Evolutionary conservation across 1,140 invertebrate genomes (phyloP).

Genomic region (Homarus americanus): DNA sequence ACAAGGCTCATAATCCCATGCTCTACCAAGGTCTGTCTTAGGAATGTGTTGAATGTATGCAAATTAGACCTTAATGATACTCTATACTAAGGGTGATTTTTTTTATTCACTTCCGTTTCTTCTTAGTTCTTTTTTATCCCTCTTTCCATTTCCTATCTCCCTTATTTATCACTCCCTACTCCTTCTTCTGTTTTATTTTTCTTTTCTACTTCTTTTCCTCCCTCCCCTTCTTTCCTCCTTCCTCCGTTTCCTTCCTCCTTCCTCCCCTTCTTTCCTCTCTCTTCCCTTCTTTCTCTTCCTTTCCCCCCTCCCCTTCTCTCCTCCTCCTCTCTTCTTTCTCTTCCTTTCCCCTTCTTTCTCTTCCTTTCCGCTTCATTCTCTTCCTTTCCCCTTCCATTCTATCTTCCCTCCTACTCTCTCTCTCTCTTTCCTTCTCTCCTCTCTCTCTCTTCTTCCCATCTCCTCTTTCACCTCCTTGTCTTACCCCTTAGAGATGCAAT

Average conservation of each 20-base stretch:
- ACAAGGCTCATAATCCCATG: too few species aligned
- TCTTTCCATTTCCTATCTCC: too few species aligned
- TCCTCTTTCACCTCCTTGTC: background rate
- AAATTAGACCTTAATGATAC: too few species aligned
- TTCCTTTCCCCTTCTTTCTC: conserved; percentile 23
- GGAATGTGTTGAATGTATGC: too few species aligned
- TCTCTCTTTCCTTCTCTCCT: background rate
- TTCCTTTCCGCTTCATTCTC: background rate
- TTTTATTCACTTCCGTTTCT: too few species aligned
- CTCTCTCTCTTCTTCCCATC: background rate
- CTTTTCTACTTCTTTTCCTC: conserved; percentile 7
- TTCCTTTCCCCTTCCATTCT: too few species aligned
- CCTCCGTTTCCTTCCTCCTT: background rate
- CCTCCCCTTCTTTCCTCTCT: background rate
- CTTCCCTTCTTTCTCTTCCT: background rate
- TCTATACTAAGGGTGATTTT: too few species aligned
- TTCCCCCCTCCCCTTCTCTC: background rate
- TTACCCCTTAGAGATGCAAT: too few species aligned
- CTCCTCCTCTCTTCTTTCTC: conserved; percentile 25
- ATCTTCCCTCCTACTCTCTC: too few species aligned
- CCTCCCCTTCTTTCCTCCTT: conserved; percentile 1
- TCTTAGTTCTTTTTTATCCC: too few species aligned
- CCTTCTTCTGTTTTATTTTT: conserved; percentile 1
- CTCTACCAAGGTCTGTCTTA: too few species aligned
- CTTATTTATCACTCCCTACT: background rate